Evolutionary conservation across 2,113 vertebrate species (phyloP).

Genomic region (Scytalopus superciliaris): DNA sequence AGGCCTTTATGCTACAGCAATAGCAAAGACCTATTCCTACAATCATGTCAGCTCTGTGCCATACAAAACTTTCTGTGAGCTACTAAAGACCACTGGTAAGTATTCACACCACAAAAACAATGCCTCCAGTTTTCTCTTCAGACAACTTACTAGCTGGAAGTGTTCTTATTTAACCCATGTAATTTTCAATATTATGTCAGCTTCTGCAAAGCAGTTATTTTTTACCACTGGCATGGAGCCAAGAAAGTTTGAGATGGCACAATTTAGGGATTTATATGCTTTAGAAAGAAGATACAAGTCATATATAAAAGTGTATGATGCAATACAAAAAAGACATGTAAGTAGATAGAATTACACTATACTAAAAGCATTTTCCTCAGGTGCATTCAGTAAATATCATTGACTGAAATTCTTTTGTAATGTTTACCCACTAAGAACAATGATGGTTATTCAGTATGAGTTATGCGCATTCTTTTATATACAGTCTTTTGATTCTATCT

Average conservation of each 20-base stretch:
- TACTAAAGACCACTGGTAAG: background rate
- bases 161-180: rapidly evolving
- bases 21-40: background rate
- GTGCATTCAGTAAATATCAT: background rate
- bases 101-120: background rate
- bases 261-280: background rate
- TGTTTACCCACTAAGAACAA: background rate
- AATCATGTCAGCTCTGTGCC: background rate
- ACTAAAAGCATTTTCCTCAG: background rate
- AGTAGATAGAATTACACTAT: background rate
- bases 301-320: background rate
- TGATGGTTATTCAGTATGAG: background rate
- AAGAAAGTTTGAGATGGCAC: background rate
- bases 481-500: background rate
- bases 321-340: background rate
- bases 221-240: background rate
- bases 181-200: background rate
- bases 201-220: background rate
- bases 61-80: background rate
- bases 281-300: background rate
- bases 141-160: background rate
- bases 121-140: background rate
- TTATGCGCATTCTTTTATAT: background rate
- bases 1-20: background rate
- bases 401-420: background rate